Evolutionary conservation across 2,888 invertebrate species (phyloP), one percentile per base, ranked within the genome.

Genomic region (Adela reaumurella): DNA sequence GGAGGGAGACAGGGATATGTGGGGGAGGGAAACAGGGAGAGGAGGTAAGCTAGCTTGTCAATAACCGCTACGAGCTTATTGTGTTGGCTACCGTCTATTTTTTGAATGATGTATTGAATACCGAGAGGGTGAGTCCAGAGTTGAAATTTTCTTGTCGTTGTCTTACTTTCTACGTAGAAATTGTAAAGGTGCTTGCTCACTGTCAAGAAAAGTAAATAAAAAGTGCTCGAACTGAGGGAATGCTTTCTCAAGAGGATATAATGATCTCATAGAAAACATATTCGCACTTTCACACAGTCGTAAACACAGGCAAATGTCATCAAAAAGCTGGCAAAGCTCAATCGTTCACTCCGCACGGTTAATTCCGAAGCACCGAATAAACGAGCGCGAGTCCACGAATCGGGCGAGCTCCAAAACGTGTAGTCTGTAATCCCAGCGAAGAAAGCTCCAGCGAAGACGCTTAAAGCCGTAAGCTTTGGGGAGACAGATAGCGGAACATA

Each of bases 401-500:
- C 35, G n/a, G 35, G 35, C 35, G 14, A 4, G 35, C 11, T 24
- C 14, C 11, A 14, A 35, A 35, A 35, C 35, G 35, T 10, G 24
- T 6, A 11, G 35, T 35, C 35, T 8, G 35, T 35, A 35, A 35
- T 35, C 35, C 35, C 5, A 8, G 35, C 35, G 35, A 11, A 8
- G 35, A 8, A 35, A 35, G 11, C n/a, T 35, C 35, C 3, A 35
- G 35, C n/a, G 35, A n/a, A n/a, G n/a, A 35, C 35, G 35, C 35
- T 35, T 35, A 35, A 35, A 35, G n/a, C n/a, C 35, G 35, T 14
- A 14, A 35, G 68, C 69, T 68, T 63, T 67, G 62, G 65, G 17
- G 19, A 58, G 55, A 58, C 62, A 65, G 62, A 66, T 60, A 60
- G 62, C 59, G 62, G 65, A 64, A 70, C 62, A 63, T 59, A 61